phyloP scores from a whole-genome alignment of 1,140 invertebrate species.

The Brachionus rubens region DNA sequence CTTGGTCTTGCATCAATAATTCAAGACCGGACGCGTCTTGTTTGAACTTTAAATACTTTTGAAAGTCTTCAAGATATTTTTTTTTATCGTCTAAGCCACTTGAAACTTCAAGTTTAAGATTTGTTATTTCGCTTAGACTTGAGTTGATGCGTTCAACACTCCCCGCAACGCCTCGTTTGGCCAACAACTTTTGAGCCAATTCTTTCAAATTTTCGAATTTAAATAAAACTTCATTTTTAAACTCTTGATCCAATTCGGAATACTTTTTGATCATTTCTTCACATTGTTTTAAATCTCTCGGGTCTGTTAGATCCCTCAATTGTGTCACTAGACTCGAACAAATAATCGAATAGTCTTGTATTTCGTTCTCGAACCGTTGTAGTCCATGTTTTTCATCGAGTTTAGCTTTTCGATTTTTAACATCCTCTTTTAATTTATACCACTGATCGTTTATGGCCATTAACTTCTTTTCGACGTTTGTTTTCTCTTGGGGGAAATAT shows the following conservation, averaged over 20 bases:
- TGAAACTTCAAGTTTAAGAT: constrained; percentile 64
- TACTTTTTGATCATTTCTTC: constrained; percentile 85
- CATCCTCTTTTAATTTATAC: not conserved
- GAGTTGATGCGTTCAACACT: constrained; percentile 64
- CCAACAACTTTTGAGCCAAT: constrained; percentile 61
- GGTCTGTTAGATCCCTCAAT: constrained; percentile 67
- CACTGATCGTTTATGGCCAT: not conserved
- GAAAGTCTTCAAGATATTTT: constrained; percentile 4
- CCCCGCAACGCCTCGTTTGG: constrained; percentile 58
- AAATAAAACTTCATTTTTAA: constrained; percentile 69
- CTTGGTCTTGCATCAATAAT: constrained; percentile 85
- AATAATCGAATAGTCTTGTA: constrained; percentile 8
- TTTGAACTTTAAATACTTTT: constrained; percentile 40
- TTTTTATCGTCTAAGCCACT: not conserved
- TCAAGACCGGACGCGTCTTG: constrained; percentile 91
- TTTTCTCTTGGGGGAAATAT: constrained; percentile 31
- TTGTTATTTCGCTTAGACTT: constrained; percentile 72
- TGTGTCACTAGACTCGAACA: constrained; percentile 72
- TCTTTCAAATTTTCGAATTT: constrained; percentile 64
- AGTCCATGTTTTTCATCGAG: constrained; percentile 36
- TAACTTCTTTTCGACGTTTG: not conserved
- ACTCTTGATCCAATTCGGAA: constrained; percentile 83
- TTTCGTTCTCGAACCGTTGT: constrained; percentile 24
- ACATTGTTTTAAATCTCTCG: constrained; percentile 64
- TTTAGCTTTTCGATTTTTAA: constrained; percentile 18